phyloP scores from a whole-genome alignment of 1,140 invertebrate genomes.

The Ooceraea biroi region DNA sequence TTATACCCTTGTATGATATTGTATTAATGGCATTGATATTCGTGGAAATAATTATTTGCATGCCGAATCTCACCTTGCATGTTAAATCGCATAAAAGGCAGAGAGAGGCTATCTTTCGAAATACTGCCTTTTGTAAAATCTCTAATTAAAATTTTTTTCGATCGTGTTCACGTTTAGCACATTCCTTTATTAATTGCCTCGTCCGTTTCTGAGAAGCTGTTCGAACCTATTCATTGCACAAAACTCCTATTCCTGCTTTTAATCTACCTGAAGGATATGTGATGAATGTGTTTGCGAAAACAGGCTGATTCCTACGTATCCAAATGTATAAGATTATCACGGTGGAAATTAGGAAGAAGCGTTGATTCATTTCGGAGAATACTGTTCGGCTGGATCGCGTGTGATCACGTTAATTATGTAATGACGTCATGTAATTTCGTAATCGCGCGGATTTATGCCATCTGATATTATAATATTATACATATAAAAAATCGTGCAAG shows the following conservation, averaged over 20 bases:
- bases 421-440: too few relatives aligned
- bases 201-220: conserved; percentile 41
- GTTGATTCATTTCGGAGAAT: too few relatives aligned
- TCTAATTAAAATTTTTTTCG: conserved; percentile 51
- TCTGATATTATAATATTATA: too few relatives aligned
- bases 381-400: too few relatives aligned
- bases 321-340: too few relatives aligned
- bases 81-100: conserved; percentile 35
- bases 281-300: conserved; percentile 16
- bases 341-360: too few relatives aligned
- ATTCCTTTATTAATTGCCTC: conserved; percentile 44
- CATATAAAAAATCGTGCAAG: too few relatives aligned
- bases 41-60: conserved; percentile 28
- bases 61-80: not conserved
- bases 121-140: conserved; percentile 19
- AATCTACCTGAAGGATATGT: conserved; percentile 25
- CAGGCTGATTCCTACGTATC: not conserved
- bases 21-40: not conserved
- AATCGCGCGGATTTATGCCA: too few relatives aligned
- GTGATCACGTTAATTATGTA: too few relatives aligned
- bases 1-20: conserved; percentile 13
- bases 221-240: conserved; percentile 25
- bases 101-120: conserved; percentile 39
- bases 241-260: conserved; percentile 44
- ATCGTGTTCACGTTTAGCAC: conserved; percentile 32